A percentile compares a stretch with the other conserved stretches of the same genome.
These are phyloP conservation scores for Balaeniceps rex DNA, from an alignment of 2,113 vertebrate species.

Conservation along the genomic window DNA sequence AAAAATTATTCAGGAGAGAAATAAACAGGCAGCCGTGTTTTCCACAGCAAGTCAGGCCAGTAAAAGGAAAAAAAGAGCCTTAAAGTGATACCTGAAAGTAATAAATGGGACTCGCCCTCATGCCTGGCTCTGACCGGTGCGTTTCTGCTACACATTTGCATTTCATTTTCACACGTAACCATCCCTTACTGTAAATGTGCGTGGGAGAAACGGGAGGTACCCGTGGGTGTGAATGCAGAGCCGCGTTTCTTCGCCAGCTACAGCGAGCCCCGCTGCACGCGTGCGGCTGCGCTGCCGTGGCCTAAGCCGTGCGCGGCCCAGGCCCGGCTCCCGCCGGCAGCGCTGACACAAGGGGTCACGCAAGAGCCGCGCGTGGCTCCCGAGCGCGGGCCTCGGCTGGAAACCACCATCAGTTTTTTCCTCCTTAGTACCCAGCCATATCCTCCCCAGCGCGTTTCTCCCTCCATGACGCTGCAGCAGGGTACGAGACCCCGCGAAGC, in stretches of 20 bases:
- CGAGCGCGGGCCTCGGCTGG: rapidly evolving
- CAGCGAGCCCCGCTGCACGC: background rate
- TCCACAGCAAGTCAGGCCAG: rapidly evolving
- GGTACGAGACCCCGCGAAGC: rapidly evolving
- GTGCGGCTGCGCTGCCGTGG: too few relatives aligned
- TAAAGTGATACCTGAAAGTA: too few relatives aligned
- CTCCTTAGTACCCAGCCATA: rapidly evolving
- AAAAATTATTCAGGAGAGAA: background rate
- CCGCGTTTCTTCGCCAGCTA: rapidly evolving
- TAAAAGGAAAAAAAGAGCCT: background rate
- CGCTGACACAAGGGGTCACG: background rate
- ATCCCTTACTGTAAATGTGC: rapidly evolving
- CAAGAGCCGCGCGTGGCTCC: background rate
- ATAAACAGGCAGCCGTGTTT: background rate
- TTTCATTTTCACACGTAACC: rapidly evolving
- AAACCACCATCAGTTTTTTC: rapidly evolving
- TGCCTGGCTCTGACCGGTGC: rapidly evolving
- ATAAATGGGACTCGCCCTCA: rapidly evolving
- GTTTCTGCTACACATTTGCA: rapidly evolving
- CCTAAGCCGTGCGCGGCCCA: rapidly evolving
- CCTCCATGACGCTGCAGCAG: rapidly evolving
- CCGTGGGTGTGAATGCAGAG: rapidly evolving
- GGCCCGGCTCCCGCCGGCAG: background rate
- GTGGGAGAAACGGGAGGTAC: rapidly evolving
- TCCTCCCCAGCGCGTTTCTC: rapidly evolving